Conservation (phyloP, 1,140 invertebrate species). For the Drosophila arawakana region DNA sequence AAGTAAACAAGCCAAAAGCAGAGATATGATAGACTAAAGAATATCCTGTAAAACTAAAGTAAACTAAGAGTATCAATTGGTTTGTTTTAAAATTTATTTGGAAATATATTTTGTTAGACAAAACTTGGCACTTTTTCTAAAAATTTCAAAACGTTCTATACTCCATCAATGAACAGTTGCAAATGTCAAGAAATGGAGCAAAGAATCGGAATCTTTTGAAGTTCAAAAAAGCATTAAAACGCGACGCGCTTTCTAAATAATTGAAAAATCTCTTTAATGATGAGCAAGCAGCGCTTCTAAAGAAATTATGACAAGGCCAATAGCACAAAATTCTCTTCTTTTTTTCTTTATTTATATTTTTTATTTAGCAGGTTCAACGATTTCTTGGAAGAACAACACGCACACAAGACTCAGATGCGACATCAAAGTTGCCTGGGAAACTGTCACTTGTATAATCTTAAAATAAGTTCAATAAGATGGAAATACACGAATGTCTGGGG, state of each 20-base stretch:
- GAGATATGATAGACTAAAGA: not conserved
- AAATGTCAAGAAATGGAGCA: not conserved
- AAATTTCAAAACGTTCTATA: not conserved
- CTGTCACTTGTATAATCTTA: constrained; percentile 24
- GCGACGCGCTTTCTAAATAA: constrained; percentile 18
- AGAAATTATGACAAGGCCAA: constrained; percentile 3
- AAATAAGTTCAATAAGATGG: constrained; percentile 21
- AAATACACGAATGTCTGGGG: constrained; percentile 12
- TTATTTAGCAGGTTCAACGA: constrained; percentile 3
- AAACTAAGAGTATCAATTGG: no score
- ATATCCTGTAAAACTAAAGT: constrained; percentile 1
- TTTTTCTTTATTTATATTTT: not conserved
- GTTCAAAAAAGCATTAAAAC: not conserved
- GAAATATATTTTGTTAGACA: not conserved
- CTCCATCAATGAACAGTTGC: not conserved
- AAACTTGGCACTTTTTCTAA: not conserved
- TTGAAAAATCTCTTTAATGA: constrained; percentile 17
- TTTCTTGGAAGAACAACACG: constrained; percentile 3
- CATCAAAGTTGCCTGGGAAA: constrained; percentile 36
- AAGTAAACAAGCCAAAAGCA: not conserved
- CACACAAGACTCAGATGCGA: not conserved
- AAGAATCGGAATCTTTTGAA: constrained; percentile 10
- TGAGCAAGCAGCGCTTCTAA: constrained; percentile 10
- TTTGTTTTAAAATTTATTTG: no score
- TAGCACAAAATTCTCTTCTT: not conserved